phyloP scores from a whole-genome alignment of 2,113 vertebrate genomes.

The Tyto alba region DNA sequence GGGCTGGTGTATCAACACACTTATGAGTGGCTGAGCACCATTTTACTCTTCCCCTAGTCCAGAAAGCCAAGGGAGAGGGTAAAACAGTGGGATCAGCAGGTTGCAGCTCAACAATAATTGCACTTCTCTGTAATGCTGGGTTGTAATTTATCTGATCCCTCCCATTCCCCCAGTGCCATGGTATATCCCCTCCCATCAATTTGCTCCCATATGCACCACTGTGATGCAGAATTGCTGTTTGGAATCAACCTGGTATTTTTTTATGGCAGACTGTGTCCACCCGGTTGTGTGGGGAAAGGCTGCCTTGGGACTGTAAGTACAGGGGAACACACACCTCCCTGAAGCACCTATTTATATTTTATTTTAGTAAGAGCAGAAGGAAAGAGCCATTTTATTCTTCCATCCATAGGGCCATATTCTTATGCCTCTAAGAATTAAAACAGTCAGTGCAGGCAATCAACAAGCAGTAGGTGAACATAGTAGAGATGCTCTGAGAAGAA shows the following conservation, averaged over 20 bases:
- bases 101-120: neutral
- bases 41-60: neutral
- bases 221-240: neutral
- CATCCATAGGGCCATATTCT: neutral
- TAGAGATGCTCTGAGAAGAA: neutral
- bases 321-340: neutral
- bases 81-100: neutral
- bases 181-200: conserved; percentile 16
- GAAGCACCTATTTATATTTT: neutral
- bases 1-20: neutral
- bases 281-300: neutral
- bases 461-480: neutral
- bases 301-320: neutral
- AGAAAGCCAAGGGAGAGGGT: neutral
- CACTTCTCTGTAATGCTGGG: neutral
- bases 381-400: neutral
- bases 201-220: conserved; percentile 4
- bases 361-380: neutral
- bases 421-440: neutral
- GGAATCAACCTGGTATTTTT: neutral
- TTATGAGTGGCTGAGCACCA: neutral
- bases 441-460: neutral
- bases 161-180: conserved; percentile 9
- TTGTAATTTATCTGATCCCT: conserved; percentile 25
- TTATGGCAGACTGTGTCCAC: neutral